A percentile compares a stretch with the other conserved stretches of the same genome.
These are phyloP conservation scores for Ispidina lecontei DNA, from an alignment of 2,797 vertebrate genomes.

Conservation along the genomic window DNA sequence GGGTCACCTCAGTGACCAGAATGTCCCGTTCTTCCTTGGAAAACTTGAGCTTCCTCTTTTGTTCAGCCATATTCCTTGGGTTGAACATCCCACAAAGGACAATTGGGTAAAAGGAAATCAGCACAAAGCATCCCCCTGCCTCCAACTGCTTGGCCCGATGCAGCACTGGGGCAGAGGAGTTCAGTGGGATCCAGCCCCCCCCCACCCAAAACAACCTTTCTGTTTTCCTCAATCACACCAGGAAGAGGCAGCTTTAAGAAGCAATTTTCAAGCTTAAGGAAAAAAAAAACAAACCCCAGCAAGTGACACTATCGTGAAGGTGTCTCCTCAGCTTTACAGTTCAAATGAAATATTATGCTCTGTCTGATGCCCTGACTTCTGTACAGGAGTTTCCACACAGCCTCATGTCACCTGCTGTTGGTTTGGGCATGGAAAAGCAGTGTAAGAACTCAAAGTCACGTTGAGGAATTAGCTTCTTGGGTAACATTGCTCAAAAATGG, in stretches of 20 bases:
- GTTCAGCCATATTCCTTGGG: conserved; percentile 80
- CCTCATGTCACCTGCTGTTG: not conserved
- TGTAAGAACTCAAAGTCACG: rapidly evolving
- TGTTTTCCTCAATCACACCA: not conserved
- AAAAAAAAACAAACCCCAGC: not conserved
- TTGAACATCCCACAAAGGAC: conserved; percentile 82
- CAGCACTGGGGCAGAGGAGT: not conserved
- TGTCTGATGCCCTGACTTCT: not conserved
- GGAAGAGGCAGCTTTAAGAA: conserved; percentile 16
- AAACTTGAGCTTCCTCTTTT: conserved; percentile 85
- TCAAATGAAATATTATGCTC: not conserved
- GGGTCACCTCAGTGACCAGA: conserved; percentile 84
- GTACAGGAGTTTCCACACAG: not conserved
- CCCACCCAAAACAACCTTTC: not conserved
- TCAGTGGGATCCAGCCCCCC: conserved; percentile 1
- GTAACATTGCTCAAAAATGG: not conserved
- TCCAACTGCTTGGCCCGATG: not conserved
- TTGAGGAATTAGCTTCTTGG: not conserved
- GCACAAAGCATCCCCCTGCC: conserved; percentile 4
- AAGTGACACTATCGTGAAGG: not conserved
- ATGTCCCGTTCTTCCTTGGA: conserved; percentile 84
- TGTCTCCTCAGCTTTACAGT: not conserved
- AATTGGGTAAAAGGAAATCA: conserved; percentile 79
- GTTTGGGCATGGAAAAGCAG: not conserved
- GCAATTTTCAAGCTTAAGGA: conserved; percentile 21